Evolutionary conservation across 1,140 invertebrate species (phyloP), one percentile per base, ranked within the genome.

Genomic region (Uloborus diversus): DNA sequence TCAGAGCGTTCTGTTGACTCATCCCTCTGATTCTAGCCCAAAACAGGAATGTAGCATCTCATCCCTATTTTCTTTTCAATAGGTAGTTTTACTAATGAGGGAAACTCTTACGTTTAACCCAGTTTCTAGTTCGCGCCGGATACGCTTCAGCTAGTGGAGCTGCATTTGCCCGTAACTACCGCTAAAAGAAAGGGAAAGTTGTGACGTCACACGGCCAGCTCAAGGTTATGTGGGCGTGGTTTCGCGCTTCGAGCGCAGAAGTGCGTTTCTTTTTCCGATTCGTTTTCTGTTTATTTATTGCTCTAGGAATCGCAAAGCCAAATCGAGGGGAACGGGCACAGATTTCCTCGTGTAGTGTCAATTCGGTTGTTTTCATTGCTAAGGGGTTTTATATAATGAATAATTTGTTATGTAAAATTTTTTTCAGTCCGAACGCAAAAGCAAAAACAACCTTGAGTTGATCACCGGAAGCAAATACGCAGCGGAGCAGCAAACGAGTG

Each of bases 211-310:
- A 17, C 17, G 37, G 37, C 37, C 37, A n/a, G 33, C 61, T 64
- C 61, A 64, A 64, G 61, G 61, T 64, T 64, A 64, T 20, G 61
- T 30, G 33, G 61, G 61, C 61, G 61, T 35, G 61, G 35, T 42
- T 42, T 42, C 37, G 37, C 37, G 9, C 37, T 9, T 35, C 35
- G 33, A n/a, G n/a, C n/a, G n/a, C n/a, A n/a, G 30, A 37, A 64
- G 33, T 64, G 35, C 61, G 61, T 64, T 64, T 64, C 27, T 35
- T 9, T 64, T n/a, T n/a, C 7, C 30, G 27, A 28, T 57, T 11
- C n/a, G 14, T 28, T 11, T 64, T 64, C 37, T 4, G 23, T 47
- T 35, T 11, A 37, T 64, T 64, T 42, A 42, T 23, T 9, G 9
- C 37, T 13, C 37, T 42, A 9, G 37, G 37, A 20, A 20, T 14